Percentiles rank a stretch among this genome's conserved stretches.
Conservation (phyloP, 2,797 vertebrate genomes). For the Coregonus suidteri region DNA sequence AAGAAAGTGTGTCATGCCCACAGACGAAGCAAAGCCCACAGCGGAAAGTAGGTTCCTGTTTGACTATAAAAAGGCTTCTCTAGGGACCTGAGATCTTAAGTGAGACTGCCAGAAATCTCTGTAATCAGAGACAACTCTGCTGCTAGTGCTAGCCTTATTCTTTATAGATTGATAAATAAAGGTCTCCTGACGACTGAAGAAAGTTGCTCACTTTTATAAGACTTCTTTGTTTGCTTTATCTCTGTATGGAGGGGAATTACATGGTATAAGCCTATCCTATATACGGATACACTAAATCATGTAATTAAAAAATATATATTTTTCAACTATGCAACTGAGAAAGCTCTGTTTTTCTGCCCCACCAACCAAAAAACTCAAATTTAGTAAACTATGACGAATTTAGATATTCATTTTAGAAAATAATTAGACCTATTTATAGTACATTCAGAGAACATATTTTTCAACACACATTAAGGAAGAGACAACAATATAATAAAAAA, state of each 20-base stretch:
- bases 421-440: neutral
- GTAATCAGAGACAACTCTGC: conserved; percentile 60
- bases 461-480: neutral
- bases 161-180: conserved; percentile 66
- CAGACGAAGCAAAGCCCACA: conserved; percentile 66
- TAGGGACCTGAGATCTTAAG: conserved; percentile 69
- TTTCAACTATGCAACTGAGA: neutral
- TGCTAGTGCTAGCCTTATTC: conserved; percentile 57
- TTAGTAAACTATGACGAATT: neutral
- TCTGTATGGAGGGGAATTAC: neutral
- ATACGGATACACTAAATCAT: conserved; percentile 9
- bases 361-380: neutral
- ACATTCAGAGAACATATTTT: neutral
- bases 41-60: conserved; percentile 73
- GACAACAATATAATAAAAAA: neutral
- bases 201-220: conserved; percentile 42
- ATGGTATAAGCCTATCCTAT: neutral
- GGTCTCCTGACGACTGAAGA: conserved; percentile 50
- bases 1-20: conserved; percentile 70
- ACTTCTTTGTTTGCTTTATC: neutral
- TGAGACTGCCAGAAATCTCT: conserved; percentile 70
- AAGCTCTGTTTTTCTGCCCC: too few species aligned
- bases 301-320: neutral
- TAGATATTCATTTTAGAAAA: neutral
- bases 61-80: conserved; percentile 72